Conservation (phyloP, 2,797 vertebrate genomes). For the Lepus townsendii region DNA sequence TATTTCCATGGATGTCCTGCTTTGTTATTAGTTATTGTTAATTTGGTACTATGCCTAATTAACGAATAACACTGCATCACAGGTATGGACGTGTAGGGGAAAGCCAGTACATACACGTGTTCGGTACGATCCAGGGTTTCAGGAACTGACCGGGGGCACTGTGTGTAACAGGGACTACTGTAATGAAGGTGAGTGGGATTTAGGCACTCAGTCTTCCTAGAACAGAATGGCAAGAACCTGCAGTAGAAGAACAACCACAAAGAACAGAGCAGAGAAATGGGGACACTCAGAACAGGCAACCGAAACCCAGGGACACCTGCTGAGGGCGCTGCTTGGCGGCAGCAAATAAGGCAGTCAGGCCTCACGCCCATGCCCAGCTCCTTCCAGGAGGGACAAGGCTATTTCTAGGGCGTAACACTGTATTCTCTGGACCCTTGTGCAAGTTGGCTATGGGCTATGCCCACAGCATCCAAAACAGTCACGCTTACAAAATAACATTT, state of each 20-base stretch:
- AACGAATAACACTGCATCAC: neutral
- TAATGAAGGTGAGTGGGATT: neutral
- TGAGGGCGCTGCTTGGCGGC: neutral
- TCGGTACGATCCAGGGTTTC: neutral
- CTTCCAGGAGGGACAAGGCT: neutral
- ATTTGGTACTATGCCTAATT: neutral
- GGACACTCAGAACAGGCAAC: neutral
- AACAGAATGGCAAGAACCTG: neutral
- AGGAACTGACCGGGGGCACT: neutral
- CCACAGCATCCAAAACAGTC: neutral
- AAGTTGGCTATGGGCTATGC: neutral
- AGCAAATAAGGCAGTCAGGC: neutral
- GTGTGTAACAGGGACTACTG: neutral
- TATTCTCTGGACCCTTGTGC: neutral
- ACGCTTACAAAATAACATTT: slow-evolving; percentile 11
- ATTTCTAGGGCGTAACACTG: neutral
- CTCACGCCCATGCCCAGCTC: neutral
- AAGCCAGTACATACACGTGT: neutral
- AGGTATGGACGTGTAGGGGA: neutral
- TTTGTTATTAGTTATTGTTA: neutral
- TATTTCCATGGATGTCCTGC: too few species aligned
- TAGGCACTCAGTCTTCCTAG: neutral
- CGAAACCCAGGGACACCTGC: neutral
- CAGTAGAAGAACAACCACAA: neutral
- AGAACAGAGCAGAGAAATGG: neutral